Conservation (phyloP, 2,113 vertebrate species). For the Solenodon paradoxus region DNA sequence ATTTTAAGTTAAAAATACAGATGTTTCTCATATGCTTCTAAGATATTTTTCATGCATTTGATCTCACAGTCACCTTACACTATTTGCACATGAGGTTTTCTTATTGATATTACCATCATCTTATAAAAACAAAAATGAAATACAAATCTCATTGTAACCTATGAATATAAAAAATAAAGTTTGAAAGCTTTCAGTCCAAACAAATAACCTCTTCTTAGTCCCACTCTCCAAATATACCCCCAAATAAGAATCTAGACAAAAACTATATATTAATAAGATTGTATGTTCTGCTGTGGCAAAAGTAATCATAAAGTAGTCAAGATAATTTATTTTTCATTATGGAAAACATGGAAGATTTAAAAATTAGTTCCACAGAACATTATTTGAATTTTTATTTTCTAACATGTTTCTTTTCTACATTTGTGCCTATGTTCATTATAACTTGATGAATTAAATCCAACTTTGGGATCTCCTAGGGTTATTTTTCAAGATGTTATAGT, state of each 20-base stretch:
- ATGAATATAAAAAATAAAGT: background rate
- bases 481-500: slow-evolving; percentile 1
- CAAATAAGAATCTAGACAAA: background rate
- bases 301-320: background rate
- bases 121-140: background rate
- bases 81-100: background rate
- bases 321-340: background rate
- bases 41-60: background rate
- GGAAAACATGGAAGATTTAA: background rate
- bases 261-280: background rate
- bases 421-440: background rate
- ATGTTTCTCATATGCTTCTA: slow-evolving; percentile 27
- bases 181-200: background rate
- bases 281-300: background rate
- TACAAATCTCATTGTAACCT: background rate
- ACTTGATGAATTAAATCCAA: background rate
- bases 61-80: background rate
- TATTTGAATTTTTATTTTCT: slow-evolving; percentile 9
- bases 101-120: background rate
- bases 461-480: background rate
- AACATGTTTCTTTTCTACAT: background rate
- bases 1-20: slow-evolving; percentile 14
- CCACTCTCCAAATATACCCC: background rate
- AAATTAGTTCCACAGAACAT: background rate
- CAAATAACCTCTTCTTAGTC: background rate